Evolutionary conservation across 2,888 invertebrate genomes (phyloP).

Genomic region (Plagodis pulveraria): DNA sequence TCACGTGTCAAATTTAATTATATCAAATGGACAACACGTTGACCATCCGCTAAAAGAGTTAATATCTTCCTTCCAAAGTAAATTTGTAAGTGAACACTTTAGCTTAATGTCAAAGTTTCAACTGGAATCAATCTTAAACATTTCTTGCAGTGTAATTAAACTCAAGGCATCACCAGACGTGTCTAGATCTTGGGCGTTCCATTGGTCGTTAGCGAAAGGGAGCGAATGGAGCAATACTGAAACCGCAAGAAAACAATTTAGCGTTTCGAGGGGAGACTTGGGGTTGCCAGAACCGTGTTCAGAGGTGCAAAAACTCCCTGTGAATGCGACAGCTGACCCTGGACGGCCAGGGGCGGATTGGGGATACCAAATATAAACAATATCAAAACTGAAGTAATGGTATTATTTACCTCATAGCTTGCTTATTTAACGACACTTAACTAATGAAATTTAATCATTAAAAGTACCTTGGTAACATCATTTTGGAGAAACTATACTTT

Average conservation of each 20-base stretch:
- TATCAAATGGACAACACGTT: no score
- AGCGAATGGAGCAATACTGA: constrained; percentile 36
- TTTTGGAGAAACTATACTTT: no score
- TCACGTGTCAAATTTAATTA: no score
- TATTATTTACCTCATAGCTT: no score
- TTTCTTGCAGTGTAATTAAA: constrained; percentile 32
- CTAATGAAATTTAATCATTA: background rate
- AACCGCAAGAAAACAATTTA: constrained; percentile 77
- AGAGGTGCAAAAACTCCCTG: constrained; percentile 74
- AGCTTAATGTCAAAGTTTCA: background rate
- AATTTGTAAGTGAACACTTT: no score
- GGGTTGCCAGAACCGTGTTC: constrained; percentile 39
- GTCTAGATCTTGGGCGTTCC: constrained; percentile 27
- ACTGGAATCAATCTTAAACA: constrained; percentile 11
- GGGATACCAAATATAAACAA: constrained; percentile 25
- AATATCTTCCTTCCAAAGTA: no score
- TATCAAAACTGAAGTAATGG: constrained; percentile 6
- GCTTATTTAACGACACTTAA: background rate
- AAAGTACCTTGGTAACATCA: no score
- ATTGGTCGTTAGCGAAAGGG: constrained; percentile 35
- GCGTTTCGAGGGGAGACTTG: constrained; percentile 49
- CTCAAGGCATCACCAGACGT: constrained; percentile 26
- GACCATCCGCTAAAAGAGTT: no score
- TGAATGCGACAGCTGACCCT: constrained; percentile 78
- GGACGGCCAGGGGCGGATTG: constrained; percentile 54